These are phyloP conservation scores for Aphelocoma californica DNA, from an alignment of 2,797 vertebrate genomes.

Conservation along the genomic window DNA sequence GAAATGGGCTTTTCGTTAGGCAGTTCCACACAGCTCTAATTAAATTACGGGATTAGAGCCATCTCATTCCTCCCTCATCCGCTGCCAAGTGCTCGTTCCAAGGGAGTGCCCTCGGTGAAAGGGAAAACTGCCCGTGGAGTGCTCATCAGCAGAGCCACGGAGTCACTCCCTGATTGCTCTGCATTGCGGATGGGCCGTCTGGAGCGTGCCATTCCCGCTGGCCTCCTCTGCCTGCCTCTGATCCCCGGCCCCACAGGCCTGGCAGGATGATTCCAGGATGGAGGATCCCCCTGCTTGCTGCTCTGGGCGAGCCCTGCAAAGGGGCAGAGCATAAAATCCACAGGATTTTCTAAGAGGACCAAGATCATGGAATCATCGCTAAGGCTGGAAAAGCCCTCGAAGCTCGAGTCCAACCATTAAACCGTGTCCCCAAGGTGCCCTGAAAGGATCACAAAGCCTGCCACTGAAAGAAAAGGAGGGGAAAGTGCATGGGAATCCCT, in stretches of 20 bases:
- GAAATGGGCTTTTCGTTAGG: not conserved
- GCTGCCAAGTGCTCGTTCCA: constrained; percentile 39
- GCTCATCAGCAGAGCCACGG: not conserved
- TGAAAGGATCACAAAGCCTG: not conserved
- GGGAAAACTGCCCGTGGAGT: not conserved
- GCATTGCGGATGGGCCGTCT: constrained; percentile 5
- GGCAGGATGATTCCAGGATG: not conserved
- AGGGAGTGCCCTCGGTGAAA: constrained; percentile 50
- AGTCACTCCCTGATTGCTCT: not conserved
- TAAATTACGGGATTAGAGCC: constrained; percentile 59
- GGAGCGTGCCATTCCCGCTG: rapidly evolving
- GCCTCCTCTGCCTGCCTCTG: not conserved
- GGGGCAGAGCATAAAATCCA: not conserved
- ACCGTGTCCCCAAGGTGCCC: rapidly evolving
- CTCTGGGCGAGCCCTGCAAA: not conserved
- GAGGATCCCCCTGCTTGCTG: not conserved
- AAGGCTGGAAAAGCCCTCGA: not conserved
- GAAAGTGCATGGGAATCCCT: not conserved
- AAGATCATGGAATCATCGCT: not conserved
- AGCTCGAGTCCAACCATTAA: not conserved
- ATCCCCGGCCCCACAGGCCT: not conserved
- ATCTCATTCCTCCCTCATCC: constrained; percentile 44
- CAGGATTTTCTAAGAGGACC: not conserved
- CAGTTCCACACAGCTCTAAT: constrained; percentile 21
- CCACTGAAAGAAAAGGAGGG: not conserved